phyloP scores from a whole-genome alignment of 2,888 invertebrate species.

The Ectropis crepuscularia region DNA sequence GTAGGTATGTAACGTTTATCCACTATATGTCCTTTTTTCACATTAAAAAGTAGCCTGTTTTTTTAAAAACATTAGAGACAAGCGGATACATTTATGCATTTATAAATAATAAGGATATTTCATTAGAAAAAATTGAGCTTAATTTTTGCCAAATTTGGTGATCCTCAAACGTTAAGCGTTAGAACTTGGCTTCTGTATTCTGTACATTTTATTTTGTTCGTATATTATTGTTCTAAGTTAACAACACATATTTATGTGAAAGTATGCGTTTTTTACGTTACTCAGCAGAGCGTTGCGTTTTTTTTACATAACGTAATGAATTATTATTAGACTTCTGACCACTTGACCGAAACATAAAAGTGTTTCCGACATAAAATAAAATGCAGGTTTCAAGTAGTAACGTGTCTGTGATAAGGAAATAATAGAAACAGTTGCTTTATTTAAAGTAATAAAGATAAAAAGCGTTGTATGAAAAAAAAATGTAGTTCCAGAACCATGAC shows the following conservation, averaged over 20 bases:
- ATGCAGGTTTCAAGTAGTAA: conserved; percentile 10
- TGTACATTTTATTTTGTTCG: background rate
- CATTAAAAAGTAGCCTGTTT: too few relatives aligned
- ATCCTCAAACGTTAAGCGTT: too few relatives aligned
- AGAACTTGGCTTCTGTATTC: background rate
- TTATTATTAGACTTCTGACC: conserved; percentile 24
- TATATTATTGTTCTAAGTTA: conserved; percentile 3
- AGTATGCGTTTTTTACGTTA: conserved; percentile 15
- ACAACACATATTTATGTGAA: conserved; percentile 29
- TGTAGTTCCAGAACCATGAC: too few relatives aligned
- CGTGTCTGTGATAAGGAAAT: background rate
- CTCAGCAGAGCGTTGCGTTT: conserved; percentile 24
- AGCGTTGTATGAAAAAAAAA: too few relatives aligned
- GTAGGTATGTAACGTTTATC: too few relatives aligned
- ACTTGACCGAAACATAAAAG: conserved; percentile 27
- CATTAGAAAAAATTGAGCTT: too few relatives aligned
- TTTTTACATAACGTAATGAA: conserved; percentile 28
- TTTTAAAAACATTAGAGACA: too few relatives aligned
- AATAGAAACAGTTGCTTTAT: background rate
- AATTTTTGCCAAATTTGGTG: too few relatives aligned
- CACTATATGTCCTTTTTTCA: too few relatives aligned
- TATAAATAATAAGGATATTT: too few relatives aligned
- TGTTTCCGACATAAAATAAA: conserved; percentile 22
- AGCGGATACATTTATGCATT: too few relatives aligned
- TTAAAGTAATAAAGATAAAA: too few relatives aligned